Evolutionary conservation across 2,113 vertebrate species (phyloP).

Genomic region (Rhizomys pruinosus): DNA sequence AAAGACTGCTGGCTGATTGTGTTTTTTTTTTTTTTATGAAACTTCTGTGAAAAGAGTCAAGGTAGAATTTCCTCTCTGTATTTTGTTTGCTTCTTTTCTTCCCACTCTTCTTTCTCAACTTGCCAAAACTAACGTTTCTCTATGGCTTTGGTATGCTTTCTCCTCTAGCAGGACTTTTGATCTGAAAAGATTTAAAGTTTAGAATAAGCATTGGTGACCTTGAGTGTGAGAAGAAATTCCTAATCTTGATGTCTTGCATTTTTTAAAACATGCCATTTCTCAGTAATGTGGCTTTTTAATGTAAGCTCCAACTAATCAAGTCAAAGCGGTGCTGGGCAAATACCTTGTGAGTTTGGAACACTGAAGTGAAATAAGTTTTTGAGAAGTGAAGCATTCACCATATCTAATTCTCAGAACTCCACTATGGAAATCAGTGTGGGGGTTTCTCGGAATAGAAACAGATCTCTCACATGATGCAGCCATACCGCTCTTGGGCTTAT

Average conservation of each 20-base stretch:
- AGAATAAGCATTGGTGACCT: conserved; percentile 73
- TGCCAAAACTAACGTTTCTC: conserved; percentile 85
- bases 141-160: conserved; percentile 76
- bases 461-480: too few relatives aligned
- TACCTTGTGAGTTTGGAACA: background rate
- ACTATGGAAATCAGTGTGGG: too few relatives aligned
- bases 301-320: conserved; percentile 10
- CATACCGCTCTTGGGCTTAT: too few relatives aligned
- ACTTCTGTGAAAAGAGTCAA: conserved; percentile 67
- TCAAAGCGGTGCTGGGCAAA: conserved; percentile 21
- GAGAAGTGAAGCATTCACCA: background rate
- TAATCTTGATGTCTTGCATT: conserved; percentile 68
- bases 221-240: conserved; percentile 65
- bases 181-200: conserved; percentile 78
- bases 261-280: conserved; percentile 69
- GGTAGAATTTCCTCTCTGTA: conserved; percentile 77
- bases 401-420: background rate
- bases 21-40: conserved; percentile 71
- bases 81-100: conserved; percentile 84
- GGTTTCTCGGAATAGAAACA: too few relatives aligned
- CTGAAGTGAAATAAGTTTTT: background rate
- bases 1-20: conserved; percentile 55
- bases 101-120: conserved; percentile 81
- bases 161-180: conserved; percentile 70
- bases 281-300: conserved; percentile 1